Conservation (phyloP, 2,888 invertebrate species). For the Troides oblongomaculatus region DNA sequence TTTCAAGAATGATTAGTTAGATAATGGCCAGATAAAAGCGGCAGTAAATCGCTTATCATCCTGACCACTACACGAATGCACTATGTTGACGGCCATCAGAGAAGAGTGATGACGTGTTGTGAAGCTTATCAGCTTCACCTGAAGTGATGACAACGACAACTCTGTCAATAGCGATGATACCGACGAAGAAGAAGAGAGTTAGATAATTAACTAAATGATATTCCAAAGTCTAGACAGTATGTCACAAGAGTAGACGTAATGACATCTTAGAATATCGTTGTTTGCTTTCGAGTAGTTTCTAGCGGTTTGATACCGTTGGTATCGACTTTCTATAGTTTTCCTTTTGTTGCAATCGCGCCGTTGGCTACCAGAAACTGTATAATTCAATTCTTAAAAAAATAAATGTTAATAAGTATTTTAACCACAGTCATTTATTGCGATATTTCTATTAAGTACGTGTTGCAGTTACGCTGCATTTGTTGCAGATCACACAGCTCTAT, state of each 20-base stretch:
- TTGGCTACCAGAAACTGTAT: slow-evolving; percentile 13
- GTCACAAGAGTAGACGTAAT: slow-evolving; percentile 57
- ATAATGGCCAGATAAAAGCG: too few relatives aligned
- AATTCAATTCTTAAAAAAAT: slow-evolving; percentile 10
- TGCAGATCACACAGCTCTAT: background rate
- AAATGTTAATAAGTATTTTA: slow-evolving; percentile 2
- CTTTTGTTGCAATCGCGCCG: slow-evolving; percentile 30
- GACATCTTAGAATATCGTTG: slow-evolving; percentile 25
- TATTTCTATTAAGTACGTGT: background rate
- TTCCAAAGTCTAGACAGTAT: slow-evolving; percentile 44
- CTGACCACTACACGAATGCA: too few relatives aligned
- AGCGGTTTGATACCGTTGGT: slow-evolving; percentile 55
- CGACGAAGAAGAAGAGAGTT: background rate
- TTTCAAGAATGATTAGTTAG: too few relatives aligned
- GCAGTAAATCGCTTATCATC: too few relatives aligned
- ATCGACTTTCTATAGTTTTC: slow-evolving; percentile 46
- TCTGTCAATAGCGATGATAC: too few relatives aligned
- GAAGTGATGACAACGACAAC: too few relatives aligned
- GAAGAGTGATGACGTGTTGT: too few relatives aligned
- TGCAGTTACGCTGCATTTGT: background rate
- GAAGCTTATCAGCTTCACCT: too few relatives aligned
- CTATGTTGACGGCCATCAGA: too few relatives aligned
- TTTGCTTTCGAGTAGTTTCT: slow-evolving; percentile 44
- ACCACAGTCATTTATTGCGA: slow-evolving; percentile 16
- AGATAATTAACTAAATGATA: background rate